A percentile compares a stretch with the other conserved stretches of the same genome.
Evolutionary conservation across 2,797 vertebrate species (phyloP).

Genomic region (Onychomys torridus): DNA sequence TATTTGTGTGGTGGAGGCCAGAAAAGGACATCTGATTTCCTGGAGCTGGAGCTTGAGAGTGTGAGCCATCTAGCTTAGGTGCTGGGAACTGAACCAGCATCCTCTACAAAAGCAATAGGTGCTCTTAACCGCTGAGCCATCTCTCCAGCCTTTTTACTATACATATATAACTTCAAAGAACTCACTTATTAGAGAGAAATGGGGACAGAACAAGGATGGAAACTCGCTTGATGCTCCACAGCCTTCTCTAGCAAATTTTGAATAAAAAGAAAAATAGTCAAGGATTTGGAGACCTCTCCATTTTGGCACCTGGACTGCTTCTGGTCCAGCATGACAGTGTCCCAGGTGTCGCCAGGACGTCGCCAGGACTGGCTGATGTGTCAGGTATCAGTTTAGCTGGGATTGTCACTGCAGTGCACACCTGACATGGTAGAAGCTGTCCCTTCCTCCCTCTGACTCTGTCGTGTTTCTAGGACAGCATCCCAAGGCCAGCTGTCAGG

Average conservation of each 20-base stretch:
- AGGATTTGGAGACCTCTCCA: not conserved
- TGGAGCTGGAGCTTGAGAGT: not conserved
- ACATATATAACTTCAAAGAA: not conserved
- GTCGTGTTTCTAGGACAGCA: not conserved
- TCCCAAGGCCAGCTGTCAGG: too few species aligned
- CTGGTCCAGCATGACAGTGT: not conserved
- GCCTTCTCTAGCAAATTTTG: not conserved
- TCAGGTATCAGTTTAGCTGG: not conserved
- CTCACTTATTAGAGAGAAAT: not conserved
- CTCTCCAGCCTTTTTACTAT: not conserved
- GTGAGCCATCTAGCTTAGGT: not conserved
- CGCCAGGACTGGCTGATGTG: rapidly evolving
- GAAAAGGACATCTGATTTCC: not conserved
- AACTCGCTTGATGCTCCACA: not conserved
- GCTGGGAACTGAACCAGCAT: not conserved
- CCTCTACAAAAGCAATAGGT: not conserved
- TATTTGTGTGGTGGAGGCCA: not conserved
- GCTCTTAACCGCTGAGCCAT: too few species aligned
- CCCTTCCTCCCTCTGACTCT: not conserved
- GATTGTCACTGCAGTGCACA: not conserved
- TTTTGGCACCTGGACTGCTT: not conserved
- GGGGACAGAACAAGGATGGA: not conserved
- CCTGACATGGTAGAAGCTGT: not conserved
- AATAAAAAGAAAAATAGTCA: not conserved
- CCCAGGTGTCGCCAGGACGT: not conserved